Evolutionary conservation across 2,113 vertebrate genomes (phyloP).

Genomic region (Cyrtonyx montezumae): DNA sequence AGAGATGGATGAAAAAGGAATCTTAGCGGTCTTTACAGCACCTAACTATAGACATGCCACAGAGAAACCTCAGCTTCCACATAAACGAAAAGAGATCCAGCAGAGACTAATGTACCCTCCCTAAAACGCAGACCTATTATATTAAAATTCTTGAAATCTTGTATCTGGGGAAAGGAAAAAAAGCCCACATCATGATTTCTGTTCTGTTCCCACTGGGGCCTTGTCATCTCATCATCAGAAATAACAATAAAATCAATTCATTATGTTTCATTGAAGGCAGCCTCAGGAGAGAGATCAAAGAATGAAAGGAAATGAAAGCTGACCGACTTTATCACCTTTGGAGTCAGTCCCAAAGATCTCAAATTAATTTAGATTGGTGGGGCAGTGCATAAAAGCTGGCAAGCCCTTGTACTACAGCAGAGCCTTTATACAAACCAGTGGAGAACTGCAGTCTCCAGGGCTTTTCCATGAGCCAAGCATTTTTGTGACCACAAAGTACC

Average conservation of each 20-base stretch:
- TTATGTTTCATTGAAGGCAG: slow-evolving; percentile 30
- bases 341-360: slow-evolving; percentile 57
- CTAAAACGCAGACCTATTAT: not conserved
- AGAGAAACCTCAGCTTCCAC: not conserved
- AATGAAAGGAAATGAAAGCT: slow-evolving; percentile 64
- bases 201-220: not conserved
- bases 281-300: slow-evolving; percentile 62
- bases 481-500: not conserved
- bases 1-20: not conserved
- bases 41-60: not conserved
- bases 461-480: not conserved
- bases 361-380: slow-evolving; percentile 61
- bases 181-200: not conserved
- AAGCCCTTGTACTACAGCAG: not conserved
- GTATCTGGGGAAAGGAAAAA: not conserved
- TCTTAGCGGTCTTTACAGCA: not conserved
- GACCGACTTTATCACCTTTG: slow-evolving; percentile 63
- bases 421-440: not conserved
- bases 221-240: slow-evolving; percentile 35
- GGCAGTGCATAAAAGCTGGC: slow-evolving; percentile 28
- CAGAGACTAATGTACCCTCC: not conserved
- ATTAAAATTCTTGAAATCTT: slow-evolving; percentile 2
- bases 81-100: not conserved
- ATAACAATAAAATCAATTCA: slow-evolving; percentile 67
- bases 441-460: not conserved